These are phyloP conservation scores for Prunella fulvescens DNA, from an alignment of 2,113 vertebrate genomes.

Conservation along the genomic window DNA sequence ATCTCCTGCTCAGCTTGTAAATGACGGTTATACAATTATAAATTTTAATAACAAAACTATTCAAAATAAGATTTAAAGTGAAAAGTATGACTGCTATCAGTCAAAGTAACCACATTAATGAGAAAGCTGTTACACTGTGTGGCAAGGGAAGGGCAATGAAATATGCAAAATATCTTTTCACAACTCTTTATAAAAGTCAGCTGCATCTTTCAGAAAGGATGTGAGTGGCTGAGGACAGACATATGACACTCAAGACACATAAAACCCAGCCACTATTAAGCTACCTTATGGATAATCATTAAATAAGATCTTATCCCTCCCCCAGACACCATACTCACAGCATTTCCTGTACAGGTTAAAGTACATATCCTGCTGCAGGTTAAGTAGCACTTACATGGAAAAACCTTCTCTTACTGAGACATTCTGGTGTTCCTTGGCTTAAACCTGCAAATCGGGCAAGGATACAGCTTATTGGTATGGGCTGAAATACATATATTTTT, in stretches of 20 bases:
- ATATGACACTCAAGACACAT: neutral
- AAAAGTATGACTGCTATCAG: neutral
- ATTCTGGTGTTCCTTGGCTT: neutral
- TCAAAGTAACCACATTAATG: neutral
- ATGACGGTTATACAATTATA: neutral
- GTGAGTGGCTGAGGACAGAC: neutral
- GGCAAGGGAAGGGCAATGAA: neutral
- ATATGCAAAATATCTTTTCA: neutral
- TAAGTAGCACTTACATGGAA: neutral
- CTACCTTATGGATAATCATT: neutral
- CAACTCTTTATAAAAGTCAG: neutral
- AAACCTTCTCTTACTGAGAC: neutral
- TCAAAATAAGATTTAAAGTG: neutral
- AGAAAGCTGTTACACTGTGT: neutral
- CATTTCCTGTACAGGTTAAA: neutral
- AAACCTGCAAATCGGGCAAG: neutral
- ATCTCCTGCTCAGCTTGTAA: neutral
- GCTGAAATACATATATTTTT: neutral
- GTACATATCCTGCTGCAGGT: neutral
- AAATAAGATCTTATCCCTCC: neutral
- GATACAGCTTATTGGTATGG: neutral
- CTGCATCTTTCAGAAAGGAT: neutral
- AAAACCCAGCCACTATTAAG: neutral
- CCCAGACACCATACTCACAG: neutral
- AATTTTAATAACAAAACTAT: neutral